Evolutionary conservation across 2,888 invertebrate genomes (phyloP).

Genomic region (Drosophila longiperda): DNA sequence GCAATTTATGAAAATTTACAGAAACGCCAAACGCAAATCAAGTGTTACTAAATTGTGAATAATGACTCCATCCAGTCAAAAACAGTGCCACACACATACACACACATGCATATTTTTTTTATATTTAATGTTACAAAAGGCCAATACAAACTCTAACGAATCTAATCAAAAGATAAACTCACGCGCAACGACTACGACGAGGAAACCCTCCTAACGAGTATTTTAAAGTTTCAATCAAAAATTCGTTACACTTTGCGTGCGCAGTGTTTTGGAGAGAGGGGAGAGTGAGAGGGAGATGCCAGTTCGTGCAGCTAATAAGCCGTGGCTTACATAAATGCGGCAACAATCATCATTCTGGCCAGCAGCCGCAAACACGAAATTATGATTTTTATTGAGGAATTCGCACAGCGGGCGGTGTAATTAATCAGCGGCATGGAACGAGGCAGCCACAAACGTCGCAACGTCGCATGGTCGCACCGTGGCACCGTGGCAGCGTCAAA

Average conservation of each 20-base stretch:
- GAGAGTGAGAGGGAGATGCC: slow-evolving; percentile 30
- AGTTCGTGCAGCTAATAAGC: slow-evolving; percentile 79
- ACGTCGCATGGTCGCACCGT: neutral
- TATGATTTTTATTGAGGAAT: slow-evolving; percentile 82
- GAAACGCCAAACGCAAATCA: slow-evolving; percentile 77
- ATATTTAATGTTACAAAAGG: slow-evolving; percentile 63
- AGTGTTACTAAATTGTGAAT: slow-evolving; percentile 81
- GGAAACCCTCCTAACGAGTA: slow-evolving; percentile 76
- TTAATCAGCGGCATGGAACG: slow-evolving; percentile 78
- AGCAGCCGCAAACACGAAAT: slow-evolving; percentile 72
- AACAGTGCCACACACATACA: slow-evolving; percentile 13
- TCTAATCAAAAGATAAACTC: slow-evolving; percentile 80
- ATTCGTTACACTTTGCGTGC: slow-evolving; percentile 77
- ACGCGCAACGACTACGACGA: slow-evolving; percentile 60
- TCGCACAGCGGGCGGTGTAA: slow-evolving; percentile 83
- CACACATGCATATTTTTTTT: slow-evolving; percentile 53
- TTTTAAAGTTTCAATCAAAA: slow-evolving; percentile 80
- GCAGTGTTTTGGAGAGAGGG: slow-evolving; percentile 1
- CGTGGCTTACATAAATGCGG: slow-evolving; percentile 78
- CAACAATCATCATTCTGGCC: slow-evolving; percentile 72
- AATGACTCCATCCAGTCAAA: slow-evolving; percentile 68
- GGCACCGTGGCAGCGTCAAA: slow-evolving; percentile 6
- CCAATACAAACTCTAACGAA: slow-evolving; percentile 77
- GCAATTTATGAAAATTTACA: slow-evolving; percentile 70
- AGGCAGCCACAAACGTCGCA: slow-evolving; percentile 37